Evolutionary conservation across 2,797 vertebrate species (phyloP).

Genomic region (Momotus momota): DNA sequence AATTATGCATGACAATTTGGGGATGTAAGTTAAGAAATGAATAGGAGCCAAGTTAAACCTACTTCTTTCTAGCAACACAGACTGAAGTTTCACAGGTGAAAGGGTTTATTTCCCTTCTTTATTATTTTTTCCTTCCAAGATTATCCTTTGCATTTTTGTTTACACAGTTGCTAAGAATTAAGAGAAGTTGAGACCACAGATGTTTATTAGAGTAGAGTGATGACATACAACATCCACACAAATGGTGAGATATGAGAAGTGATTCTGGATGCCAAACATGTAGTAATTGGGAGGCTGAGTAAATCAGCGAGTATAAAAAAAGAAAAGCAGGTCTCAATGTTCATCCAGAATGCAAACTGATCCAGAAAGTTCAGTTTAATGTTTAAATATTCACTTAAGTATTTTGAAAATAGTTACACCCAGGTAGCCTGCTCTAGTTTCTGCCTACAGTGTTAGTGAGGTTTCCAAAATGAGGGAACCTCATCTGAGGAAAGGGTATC

Average conservation of each 20-base stretch:
- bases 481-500: not conserved
- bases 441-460: not conserved
- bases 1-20: conserved; percentile 76
- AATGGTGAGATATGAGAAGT: conserved; percentile 21
- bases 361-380: not conserved
- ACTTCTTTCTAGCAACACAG: conserved; percentile 39
- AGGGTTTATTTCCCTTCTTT: conserved; percentile 19
- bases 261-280: not conserved
- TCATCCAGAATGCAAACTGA: not conserved
- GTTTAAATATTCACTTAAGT: not conserved
- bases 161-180: conserved; percentile 58
- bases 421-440: not conserved
- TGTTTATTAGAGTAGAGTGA: conserved; percentile 20
- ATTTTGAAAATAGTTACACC: conserved; percentile 20
- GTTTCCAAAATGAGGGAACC: not conserved
- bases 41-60: conserved; percentile 61
- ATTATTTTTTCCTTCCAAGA: not conserved
- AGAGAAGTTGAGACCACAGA: not conserved
- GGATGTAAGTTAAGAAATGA: conserved; percentile 59
- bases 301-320: not conserved
- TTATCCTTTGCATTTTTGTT: conserved; percentile 16
- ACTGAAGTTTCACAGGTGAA: conserved; percentile 54
- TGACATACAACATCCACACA: not conserved
- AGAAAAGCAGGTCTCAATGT: not conserved
- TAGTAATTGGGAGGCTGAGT: not conserved